These are phyloP conservation scores for Clarias platycephalus DNA, from an alignment of 2,797 vertebrate species.

Conservation along the genomic window DNA sequence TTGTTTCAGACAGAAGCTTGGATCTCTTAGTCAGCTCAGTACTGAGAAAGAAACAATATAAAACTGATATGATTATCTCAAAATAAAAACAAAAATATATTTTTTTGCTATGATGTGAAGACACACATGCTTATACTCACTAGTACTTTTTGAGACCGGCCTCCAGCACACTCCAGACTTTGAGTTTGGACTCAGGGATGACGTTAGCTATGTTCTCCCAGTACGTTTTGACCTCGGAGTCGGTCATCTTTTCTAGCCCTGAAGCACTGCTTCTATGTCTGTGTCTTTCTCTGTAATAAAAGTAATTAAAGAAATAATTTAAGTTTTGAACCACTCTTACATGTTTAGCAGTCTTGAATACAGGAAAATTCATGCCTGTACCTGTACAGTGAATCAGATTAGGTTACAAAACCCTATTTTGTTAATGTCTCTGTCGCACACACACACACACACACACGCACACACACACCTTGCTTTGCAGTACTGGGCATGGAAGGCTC, in stretches of 20 bases:
- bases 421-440: no score
- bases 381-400: no score
- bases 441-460: background rate
- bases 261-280: background rate
- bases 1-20: constrained; percentile 66
- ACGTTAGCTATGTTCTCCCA: constrained; percentile 73
- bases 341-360: no score
- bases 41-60: constrained; percentile 60
- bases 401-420: no score
- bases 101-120: background rate
- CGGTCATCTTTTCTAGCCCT: constrained; percentile 49
- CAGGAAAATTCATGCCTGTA: no score
- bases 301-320: no score
- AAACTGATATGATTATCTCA: no score
- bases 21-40: constrained; percentile 69
- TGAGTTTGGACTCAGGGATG: constrained; percentile 71
- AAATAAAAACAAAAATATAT: background rate
- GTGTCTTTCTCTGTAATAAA: no score
- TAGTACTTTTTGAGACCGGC: constrained; percentile 71
- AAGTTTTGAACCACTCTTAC: no score
- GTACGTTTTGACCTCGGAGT: constrained; percentile 68
- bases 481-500: constrained; percentile 71
- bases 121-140: constrained; percentile 66
- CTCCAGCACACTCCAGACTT: constrained; percentile 75
- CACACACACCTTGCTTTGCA: constrained; percentile 66